A percentile compares a stretch with the other conserved stretches of the same genome.
Conservation (phyloP, 1,140 invertebrate genomes). For the Heliothis subflexa region DNA sequence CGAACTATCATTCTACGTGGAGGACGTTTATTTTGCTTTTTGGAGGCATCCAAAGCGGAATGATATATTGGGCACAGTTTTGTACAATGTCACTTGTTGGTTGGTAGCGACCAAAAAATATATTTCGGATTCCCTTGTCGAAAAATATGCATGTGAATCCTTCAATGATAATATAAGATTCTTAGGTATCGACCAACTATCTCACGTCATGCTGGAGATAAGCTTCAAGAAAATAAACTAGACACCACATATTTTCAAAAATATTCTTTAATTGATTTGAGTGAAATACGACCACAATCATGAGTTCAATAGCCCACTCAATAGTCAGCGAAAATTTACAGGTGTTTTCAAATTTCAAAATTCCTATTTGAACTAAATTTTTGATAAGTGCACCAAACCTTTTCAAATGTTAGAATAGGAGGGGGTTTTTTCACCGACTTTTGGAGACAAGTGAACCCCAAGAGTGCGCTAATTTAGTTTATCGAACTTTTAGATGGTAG, state of each 20-base stretch:
- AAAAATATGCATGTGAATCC: too few species aligned
- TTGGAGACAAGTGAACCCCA: constrained; percentile 24
- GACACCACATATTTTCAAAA: too few species aligned
- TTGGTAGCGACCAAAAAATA: too few species aligned
- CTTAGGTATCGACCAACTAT: too few species aligned
- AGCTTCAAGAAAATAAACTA: too few species aligned
- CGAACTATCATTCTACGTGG: background rate
- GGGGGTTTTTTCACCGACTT: constrained; percentile 11
- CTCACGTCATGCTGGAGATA: too few species aligned
- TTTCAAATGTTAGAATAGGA: background rate
- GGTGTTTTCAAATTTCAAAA: background rate
- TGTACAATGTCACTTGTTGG: background rate
- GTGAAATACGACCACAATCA: background rate
- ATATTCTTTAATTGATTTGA: background rate
- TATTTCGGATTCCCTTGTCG: too few species aligned
- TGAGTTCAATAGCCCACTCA: background rate
- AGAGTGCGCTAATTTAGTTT: constrained; percentile 53
- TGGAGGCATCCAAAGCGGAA: background rate
- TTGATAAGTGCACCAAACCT: constrained; percentile 6
- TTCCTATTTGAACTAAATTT: constrained; percentile 2
- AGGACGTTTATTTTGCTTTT: constrained; percentile 6
- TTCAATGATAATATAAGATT: too few species aligned
- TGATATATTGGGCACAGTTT: background rate
- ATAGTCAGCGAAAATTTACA: background rate
- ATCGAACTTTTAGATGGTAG: constrained; percentile 50